Conservation (phyloP, 2,113 vertebrate species). For the Coturnix japonica region DNA sequence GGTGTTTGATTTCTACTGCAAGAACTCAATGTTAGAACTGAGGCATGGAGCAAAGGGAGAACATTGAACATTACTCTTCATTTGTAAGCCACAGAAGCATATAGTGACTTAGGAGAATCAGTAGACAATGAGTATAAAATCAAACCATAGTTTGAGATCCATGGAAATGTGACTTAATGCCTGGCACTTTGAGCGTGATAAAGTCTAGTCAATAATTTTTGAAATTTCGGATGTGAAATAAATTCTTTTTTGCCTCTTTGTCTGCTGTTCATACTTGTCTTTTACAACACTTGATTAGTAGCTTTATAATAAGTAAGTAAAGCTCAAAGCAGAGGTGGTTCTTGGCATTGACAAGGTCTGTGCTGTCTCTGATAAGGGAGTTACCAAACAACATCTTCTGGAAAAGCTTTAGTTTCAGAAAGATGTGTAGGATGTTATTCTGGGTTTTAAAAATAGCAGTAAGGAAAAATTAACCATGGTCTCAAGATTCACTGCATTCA, state of each 20-base stretch:
- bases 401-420: not conserved
- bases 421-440: not conserved
- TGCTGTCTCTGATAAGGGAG: not conserved
- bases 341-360: not conserved
- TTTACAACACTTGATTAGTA: not conserved
- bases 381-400: not conserved
- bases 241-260: not conserved
- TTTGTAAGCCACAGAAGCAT: not conserved
- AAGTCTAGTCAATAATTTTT: not conserved
- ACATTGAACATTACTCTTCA: not conserved
- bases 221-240: not conserved
- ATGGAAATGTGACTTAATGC: not conserved
- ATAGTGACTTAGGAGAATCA: not conserved
- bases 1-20: not conserved
- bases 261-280: not conserved
- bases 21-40: not conserved
- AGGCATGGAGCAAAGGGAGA: not conserved
- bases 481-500: not conserved
- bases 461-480: not conserved
- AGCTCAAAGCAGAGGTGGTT: not conserved
- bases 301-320: not conserved
- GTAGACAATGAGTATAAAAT: not conserved
- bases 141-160: not conserved
- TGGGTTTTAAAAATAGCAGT: not conserved
- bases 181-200: not conserved